Conservation (phyloP, 2,113 vertebrate species). For the Daubentonia madagascariensis region DNA sequence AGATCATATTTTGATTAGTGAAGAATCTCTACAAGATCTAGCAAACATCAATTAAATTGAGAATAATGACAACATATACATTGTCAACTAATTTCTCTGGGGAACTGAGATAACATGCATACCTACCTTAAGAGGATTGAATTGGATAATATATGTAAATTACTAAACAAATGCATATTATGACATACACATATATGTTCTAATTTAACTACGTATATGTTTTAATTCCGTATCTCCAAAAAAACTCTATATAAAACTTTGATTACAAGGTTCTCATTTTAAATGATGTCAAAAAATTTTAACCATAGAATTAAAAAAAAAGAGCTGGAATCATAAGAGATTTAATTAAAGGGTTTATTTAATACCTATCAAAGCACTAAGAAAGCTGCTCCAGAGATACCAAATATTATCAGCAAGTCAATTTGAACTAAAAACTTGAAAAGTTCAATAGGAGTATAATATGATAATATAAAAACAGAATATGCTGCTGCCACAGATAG, state of each 20-base stretch:
- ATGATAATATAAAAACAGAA: neutral
- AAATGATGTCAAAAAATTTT: neutral
- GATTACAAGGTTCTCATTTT: conserved; percentile 5
- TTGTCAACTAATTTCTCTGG: neutral
- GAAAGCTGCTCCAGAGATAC: neutral
- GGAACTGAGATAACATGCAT: neutral
- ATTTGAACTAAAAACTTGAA: neutral
- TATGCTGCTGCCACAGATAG: neutral
- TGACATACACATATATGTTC: neutral
- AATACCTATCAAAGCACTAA: neutral
- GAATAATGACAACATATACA: neutral
- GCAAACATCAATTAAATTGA: neutral
- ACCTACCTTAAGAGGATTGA: neutral
- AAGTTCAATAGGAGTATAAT: neutral
- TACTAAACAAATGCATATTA: neutral
- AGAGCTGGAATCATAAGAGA: neutral
- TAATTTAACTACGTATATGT: neutral
- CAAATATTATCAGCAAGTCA: neutral
- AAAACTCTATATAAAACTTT: neutral
- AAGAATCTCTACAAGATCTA: neutral
- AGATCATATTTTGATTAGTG: neutral
- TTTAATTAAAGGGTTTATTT: neutral
- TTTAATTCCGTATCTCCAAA: neutral
- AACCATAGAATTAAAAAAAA: neutral
- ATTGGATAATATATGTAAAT: neutral